A percentile compares a stretch with the other conserved stretches of the same genome.
Conservation (phyloP, 2,888 invertebrate genomes). For the Fragum sueziense region DNA sequence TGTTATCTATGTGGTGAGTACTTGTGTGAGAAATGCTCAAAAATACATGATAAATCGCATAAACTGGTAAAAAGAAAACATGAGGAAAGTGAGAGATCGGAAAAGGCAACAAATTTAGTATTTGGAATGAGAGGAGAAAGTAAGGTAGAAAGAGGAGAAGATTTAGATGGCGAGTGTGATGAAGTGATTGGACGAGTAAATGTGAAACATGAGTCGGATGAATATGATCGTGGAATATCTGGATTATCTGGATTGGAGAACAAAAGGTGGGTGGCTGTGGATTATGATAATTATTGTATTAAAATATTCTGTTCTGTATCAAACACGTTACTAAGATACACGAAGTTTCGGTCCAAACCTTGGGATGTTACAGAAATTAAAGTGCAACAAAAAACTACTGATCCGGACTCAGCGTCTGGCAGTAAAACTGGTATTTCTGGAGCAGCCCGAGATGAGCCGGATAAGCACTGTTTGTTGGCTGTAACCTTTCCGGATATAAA, state of each 20-base stretch:
- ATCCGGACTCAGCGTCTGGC: not conserved
- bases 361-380: not conserved
- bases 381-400: not conserved
- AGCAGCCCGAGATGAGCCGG: not conserved
- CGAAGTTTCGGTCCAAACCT: not conserved
- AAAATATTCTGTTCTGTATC: not conserved
- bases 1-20: too few species aligned
- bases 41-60: too few species aligned
- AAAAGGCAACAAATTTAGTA: too few species aligned
- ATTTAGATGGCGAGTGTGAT: too few species aligned
- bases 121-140: too few species aligned
- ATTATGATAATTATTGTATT: not conserved
- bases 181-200: not conserved
- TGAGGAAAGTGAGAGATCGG: too few species aligned
- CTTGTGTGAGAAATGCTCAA: too few species aligned
- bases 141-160: too few species aligned
- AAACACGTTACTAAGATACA: not conserved
- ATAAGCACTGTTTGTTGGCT: not conserved
- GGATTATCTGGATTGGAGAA: conserved; percentile 3
- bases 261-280: not conserved
- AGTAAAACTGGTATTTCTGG: not conserved
- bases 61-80: too few species aligned
- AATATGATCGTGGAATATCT: not conserved
- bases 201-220: not conserved
- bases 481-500: not conserved